A percentile compares a stretch with the other conserved stretches of the same genome.
phyloP scores from a whole-genome alignment of 1,140 invertebrate genomes.

The Pseudomyrmex cubaensis region DNA sequence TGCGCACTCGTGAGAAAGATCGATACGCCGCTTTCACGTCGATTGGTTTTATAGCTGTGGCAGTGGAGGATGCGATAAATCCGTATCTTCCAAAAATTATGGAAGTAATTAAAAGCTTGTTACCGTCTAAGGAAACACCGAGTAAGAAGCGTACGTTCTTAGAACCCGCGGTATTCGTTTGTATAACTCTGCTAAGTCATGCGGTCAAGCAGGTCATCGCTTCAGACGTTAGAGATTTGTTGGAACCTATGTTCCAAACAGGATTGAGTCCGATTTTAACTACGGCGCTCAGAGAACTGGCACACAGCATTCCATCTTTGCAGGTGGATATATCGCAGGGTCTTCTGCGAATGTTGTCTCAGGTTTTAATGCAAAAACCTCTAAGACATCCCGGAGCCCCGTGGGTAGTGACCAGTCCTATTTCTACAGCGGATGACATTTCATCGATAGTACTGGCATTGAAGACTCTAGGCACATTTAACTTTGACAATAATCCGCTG shows the following conservation, averaged over 20 bases:
- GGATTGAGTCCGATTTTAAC: constrained; percentile 96
- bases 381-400: constrained; percentile 92
- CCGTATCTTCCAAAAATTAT: constrained; percentile 93
- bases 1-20: constrained; percentile 93
- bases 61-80: constrained; percentile 94
- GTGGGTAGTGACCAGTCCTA: constrained; percentile 83
- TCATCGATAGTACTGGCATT: constrained; percentile 96
- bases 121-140: constrained; percentile 92
- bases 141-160: constrained; percentile 89
- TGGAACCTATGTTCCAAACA: constrained; percentile 97
- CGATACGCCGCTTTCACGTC: constrained; percentile 94
- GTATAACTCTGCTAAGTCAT: constrained; percentile 96
- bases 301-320: constrained; percentile 93
- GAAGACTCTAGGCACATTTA: constrained; percentile 97
- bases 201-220: constrained; percentile 92
- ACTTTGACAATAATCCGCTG: constrained; percentile 97
- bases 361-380: constrained; percentile 95
- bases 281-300: constrained; percentile 95
- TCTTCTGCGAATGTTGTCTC: constrained; percentile 93
- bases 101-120: constrained; percentile 92
- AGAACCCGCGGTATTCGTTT: constrained; percentile 97
- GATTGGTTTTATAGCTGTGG: constrained; percentile 95
- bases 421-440: constrained; percentile 87
- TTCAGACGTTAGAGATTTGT: constrained; percentile 92
- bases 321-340: constrained; percentile 97